Evolutionary conservation across 2,888 invertebrate species (phyloP), one percentile per base, ranked within the genome.

Genomic region (Trichogramma evanescens): DNA sequence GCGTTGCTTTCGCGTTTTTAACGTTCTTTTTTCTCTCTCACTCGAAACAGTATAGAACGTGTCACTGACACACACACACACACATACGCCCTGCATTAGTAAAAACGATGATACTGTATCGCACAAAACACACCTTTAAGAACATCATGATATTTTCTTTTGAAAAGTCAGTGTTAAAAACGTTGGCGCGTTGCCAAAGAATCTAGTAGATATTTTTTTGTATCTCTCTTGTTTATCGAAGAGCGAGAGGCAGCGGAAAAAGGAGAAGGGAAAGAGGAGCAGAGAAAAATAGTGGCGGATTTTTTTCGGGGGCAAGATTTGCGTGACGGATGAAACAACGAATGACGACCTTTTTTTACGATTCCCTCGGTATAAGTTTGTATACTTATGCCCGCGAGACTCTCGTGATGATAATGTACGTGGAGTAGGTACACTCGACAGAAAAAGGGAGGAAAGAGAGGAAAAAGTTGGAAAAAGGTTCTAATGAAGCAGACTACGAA

Each of bases 171-270:
- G 48, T 6, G 48, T 48, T 48, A 48, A 10, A 10, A 48, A 48
- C 10, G 13, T 10, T 48, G 10, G 26, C 26, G 26, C 26, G 26
- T 26, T 26, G 26, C 26, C 26, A 26, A 26, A 26, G 26, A 26
- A 26, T 26, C 26, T 26, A 26, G 26, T 26, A 26, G 26, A 26
- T 26, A 26, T 26, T 51, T 57, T 40, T 10, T 44, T 50, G 6
- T 54, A 8, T 50, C 50, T 50, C 45, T 49, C 57, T 58, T 53
- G 43, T 61, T 49, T 48, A 49, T 57, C 53, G n/a, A 53, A 58
- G 58, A 39, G 53, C 53, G 59, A 48, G 48, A 53, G 8, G n/a
- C 4, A 13, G 46, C 50, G 10, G 45, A 7, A 38, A 49, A 43
- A 42, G 39, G 44, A 39, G 48, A 50, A 9, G 40, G 44, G 43